Base-by-base conservation (phyloP, 2,113 vertebrate species). In the Phylloscopus whistleri region DNA sequence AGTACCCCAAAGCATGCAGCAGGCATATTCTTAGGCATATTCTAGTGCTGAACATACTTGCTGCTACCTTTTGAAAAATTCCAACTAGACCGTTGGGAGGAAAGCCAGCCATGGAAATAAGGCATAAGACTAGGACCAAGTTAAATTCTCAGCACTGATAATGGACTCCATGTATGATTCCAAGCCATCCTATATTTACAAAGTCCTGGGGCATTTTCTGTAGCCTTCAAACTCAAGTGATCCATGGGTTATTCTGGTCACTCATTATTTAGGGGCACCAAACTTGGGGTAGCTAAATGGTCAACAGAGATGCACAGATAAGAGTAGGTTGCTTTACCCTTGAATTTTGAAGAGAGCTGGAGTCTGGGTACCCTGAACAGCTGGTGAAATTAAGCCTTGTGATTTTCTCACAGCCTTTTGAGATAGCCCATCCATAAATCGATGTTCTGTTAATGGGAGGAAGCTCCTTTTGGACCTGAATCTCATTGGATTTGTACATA, bases 111-210 rank as follows among this genome's bases (percentile, higher is more conserved):
- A 13, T 27, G 9, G 16, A 19, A 7, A 41, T 60, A 56, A 73
- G 20, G 26, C 26, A 15, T 49, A 72, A 66, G 49, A 77, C 15
- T 11, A 66, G 56, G 17, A 70, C 8, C 8, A 51, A 62, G 20
- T 37, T 59, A 72, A 41, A n/a, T 73, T 88, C 52, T 79, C 68
- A 31, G 44, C 51, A 70, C 35, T 31, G 28, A 56, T 26, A 63
- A 43, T 1, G 27, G 58, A 53, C 30, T 66, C 59, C 15, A 8
- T 16, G 22, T 27, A 19, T 46, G 60, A 60, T 28, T 78, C 31
- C 26, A 69, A 43, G 13, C 0, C 0, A 70, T 43, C 43, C n/a
- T 52, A 16, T 39, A 18, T 44, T 20, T 15, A 30, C 24, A 24
- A 48, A 85, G 19, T 72, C 55, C 52, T 51, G n/a, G 14, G 22